Evolutionary conservation across 2,113 vertebrate species (phyloP).

Genomic region (Limanda limanda): DNA sequence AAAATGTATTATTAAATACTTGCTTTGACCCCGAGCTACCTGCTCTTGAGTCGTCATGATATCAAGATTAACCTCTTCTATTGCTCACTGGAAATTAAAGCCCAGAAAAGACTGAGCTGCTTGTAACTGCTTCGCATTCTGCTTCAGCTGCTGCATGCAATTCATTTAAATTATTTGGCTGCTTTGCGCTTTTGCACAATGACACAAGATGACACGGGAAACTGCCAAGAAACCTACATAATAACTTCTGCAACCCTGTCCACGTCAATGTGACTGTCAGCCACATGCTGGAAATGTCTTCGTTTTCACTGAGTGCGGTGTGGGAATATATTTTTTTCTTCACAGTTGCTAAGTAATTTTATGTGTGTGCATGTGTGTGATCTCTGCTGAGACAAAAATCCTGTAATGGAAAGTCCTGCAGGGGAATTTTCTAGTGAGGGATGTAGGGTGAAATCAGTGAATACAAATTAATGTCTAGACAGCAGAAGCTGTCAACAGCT

Average conservation of each 20-base stretch:
- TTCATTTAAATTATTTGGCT: constrained; percentile 10
- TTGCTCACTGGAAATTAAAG: constrained; percentile 44
- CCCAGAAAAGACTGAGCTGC: constrained; percentile 30
- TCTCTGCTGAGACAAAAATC: constrained; percentile 60
- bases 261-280: constrained; percentile 18
- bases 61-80: constrained; percentile 1
- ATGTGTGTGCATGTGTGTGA: neutral
- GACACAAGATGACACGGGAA: constrained; percentile 14
- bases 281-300: constrained; percentile 38
- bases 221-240: constrained; percentile 6
- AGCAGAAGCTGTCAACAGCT: constrained; percentile 56
- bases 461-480: constrained; percentile 77
- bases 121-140: constrained; percentile 53
- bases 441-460: constrained; percentile 67
- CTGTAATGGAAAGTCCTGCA: constrained; percentile 62
- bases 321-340: constrained; percentile 17
- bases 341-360: constrained; percentile 27
- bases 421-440: constrained; percentile 45
- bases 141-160: constrained; percentile 1
- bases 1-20: neutral
- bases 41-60: neutral
- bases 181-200: constrained; percentile 3
- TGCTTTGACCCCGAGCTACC: neutral
- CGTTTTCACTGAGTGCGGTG: constrained; percentile 1
- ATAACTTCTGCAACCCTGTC: neutral